phyloP scores from a whole-genome alignment of 2,888 invertebrate genomes.

The Crossocerus cetratus region DNA sequence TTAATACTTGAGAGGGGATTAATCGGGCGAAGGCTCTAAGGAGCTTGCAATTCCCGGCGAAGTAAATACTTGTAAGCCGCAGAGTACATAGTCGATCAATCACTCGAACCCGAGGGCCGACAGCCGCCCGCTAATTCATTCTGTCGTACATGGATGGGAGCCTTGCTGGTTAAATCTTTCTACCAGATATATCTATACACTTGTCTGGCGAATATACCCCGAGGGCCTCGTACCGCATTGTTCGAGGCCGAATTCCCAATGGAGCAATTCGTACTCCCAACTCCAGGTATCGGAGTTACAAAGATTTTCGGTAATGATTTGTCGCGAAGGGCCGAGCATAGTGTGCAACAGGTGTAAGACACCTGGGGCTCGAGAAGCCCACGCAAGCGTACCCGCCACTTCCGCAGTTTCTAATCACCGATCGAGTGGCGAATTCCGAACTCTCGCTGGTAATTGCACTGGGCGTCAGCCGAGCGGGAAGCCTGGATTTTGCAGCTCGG shows the following conservation, averaged over 20 bases:
- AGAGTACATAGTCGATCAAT: conserved; percentile 3
- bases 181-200: too few relatives aligned
- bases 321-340: conserved; percentile 15
- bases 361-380: conserved; percentile 31
- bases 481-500: not conserved
- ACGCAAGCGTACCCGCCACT: conserved; percentile 37
- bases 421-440: conserved; percentile 46
- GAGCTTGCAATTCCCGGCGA: not conserved
- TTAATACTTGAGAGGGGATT: too few relatives aligned
- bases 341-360: conserved; percentile 55
- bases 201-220: too few relatives aligned
- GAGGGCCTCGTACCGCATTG: too few relatives aligned
- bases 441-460: conserved; percentile 4
- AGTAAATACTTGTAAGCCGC: not conserved
- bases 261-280: too few relatives aligned
- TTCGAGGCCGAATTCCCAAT: too few relatives aligned
- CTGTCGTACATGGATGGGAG: not conserved
- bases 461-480: not conserved
- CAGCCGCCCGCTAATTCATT: not conserved
- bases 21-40: too few relatives aligned
- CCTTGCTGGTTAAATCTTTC: not conserved
- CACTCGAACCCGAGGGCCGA: not conserved
- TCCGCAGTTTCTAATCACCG: conserved; percentile 37
- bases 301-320: conserved; percentile 31
- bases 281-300: too few relatives aligned